These are phyloP conservation scores for Drosophila falleni DNA, from an alignment of 2,888 invertebrate genomes.

Conservation along the genomic window DNA sequence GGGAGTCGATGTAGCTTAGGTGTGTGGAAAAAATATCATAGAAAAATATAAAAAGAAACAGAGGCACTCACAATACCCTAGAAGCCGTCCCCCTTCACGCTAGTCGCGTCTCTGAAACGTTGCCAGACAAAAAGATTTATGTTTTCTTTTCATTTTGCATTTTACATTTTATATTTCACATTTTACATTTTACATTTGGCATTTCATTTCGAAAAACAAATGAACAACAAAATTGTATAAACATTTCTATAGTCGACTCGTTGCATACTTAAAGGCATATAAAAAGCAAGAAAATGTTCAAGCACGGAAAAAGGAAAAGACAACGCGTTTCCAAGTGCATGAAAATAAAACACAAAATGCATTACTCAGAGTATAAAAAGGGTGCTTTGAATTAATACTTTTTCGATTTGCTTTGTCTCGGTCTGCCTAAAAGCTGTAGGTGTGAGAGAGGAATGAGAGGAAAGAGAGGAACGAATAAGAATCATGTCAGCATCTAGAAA, in stretches of 20 bases:
- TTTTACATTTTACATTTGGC: conserved; percentile 50
- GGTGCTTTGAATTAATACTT: conserved; percentile 66
- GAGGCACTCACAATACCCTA: conserved; percentile 45
- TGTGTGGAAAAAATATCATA: conserved; percentile 45
- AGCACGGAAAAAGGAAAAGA: conserved; percentile 63
- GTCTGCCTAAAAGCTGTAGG: conserved; percentile 23
- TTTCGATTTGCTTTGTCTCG: conserved; percentile 60
- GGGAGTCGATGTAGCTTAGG: conserved; percentile 10
- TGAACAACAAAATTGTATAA: conserved; percentile 82
- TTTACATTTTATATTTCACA: conserved; percentile 33
- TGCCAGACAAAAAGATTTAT: conserved; percentile 67
- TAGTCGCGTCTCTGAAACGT: conserved; percentile 12
- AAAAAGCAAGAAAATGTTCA: conserved; percentile 47
- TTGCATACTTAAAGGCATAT: conserved; percentile 66
- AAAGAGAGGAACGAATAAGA: no score
- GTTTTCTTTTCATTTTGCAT: conserved; percentile 67
- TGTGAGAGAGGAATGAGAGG: background rate
- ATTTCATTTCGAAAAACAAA: conserved; percentile 65
- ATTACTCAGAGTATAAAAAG: conserved; percentile 50
- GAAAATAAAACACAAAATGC: conserved; percentile 54
- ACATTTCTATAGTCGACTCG: conserved; percentile 68
- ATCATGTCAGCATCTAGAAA: conserved; percentile 13
- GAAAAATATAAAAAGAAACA: conserved; percentile 25
- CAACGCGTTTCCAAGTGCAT: conserved; percentile 54
- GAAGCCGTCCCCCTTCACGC: conserved; percentile 21